These are phyloP conservation scores for Saccopteryx bilineata DNA, from an alignment of 2,113 vertebrate species.

Conservation along the genomic window DNA sequence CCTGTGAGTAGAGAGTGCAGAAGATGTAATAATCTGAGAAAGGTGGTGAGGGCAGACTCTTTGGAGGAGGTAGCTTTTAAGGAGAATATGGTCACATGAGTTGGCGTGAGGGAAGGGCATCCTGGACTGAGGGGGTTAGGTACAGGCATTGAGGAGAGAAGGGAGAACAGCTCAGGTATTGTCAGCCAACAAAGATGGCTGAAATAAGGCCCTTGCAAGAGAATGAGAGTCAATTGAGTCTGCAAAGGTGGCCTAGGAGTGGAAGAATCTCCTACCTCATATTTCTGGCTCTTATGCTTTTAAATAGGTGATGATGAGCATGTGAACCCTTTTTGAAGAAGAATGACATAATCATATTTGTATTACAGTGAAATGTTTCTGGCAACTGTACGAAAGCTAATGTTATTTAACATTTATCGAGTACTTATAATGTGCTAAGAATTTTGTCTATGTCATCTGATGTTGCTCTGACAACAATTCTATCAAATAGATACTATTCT, in stretches of 20 bases:
- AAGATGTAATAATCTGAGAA: neutral
- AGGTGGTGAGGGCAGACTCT: neutral
- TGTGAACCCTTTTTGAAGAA: slow-evolving; percentile 37
- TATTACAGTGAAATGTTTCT: slow-evolving; percentile 58
- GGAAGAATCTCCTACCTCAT: neutral
- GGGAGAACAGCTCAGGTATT: neutral
- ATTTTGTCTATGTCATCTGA: slow-evolving; percentile 51
- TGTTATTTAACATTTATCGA: slow-evolving; percentile 59
- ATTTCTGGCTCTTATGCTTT: slow-evolving; percentile 27
- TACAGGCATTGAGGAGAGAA: neutral
- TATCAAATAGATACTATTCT: slow-evolving; percentile 59
- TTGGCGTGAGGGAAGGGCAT: neutral
- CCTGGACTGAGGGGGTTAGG: neutral
- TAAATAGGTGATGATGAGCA: slow-evolving; percentile 59
- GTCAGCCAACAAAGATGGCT: neutral
- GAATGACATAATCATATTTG: slow-evolving; percentile 51
- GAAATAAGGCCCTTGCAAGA: neutral
- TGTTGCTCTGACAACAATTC: slow-evolving; percentile 30
- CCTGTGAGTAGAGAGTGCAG: neutral
- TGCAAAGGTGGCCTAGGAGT: neutral
- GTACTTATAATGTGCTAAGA: slow-evolving; percentile 53
- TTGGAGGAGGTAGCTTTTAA: neutral
- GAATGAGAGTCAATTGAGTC: neutral
- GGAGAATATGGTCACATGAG: neutral
- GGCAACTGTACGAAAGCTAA: slow-evolving; percentile 47